Conservation (phyloP, 92 coral and sea anemone genomes). For the Galaxea fascicularis region DNA sequence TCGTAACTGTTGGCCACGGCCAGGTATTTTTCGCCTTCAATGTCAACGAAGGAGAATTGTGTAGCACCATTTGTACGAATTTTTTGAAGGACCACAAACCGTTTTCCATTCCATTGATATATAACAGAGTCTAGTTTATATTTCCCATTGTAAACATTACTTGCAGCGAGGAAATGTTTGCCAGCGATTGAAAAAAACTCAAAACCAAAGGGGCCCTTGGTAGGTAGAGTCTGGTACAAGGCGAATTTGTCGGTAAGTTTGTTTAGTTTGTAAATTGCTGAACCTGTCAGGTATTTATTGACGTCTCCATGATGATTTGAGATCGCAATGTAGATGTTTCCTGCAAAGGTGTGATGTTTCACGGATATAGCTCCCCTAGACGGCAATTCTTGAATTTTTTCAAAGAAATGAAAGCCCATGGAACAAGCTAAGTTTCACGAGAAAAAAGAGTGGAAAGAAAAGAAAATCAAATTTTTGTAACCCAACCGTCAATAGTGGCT, state of each 20-base stretch:
- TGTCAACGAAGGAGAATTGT: not conserved
- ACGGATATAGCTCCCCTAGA: conserved; percentile 36
- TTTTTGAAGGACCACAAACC: not conserved
- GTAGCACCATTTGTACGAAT: not conserved
- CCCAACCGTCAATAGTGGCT: no score
- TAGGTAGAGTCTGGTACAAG: conserved; percentile 5
- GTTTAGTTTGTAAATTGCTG: conserved; percentile 23
- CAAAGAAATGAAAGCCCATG: conserved; percentile 49
- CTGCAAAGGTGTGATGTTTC: conserved; percentile 25
- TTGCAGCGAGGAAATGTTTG: conserved; percentile 37
- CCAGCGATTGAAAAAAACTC: conserved; percentile 40
- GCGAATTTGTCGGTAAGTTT: not conserved
- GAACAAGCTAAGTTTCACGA: not conserved
- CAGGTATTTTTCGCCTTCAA: conserved; percentile 45
- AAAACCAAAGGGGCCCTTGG: conserved; percentile 21
- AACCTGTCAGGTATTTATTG: conserved; percentile 8
- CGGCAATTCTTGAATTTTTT: conserved; percentile 44
- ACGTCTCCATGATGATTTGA: conserved; percentile 33
- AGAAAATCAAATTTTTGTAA: not conserved
- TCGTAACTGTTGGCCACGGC: conserved; percentile 31
- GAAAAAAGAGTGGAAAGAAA: not conserved
- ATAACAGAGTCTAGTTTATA: not conserved
- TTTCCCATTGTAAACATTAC: conserved; percentile 15
- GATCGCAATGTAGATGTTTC: conserved; percentile 40
- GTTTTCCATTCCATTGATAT: conserved; percentile 12